Percentiles rank a stretch among this genome's conserved stretches.
These are phyloP conservation scores for Megalonaias nervosa DNA, from an alignment of 1,140 invertebrate species.

Conservation along the genomic window DNA sequence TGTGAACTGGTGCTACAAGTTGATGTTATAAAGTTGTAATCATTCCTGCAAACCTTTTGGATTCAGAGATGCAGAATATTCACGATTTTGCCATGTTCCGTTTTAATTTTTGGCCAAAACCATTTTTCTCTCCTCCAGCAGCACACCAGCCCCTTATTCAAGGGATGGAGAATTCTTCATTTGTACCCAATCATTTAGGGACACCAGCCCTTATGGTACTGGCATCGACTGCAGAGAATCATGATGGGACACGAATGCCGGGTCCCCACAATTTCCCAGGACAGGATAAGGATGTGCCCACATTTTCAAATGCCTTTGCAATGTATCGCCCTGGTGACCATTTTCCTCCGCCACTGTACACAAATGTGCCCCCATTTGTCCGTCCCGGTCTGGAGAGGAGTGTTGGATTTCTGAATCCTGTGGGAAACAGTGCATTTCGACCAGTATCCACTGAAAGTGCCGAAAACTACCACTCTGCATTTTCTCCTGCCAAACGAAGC, in stretches of 20 bases:
- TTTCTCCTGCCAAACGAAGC: conserved; percentile 62
- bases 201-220: conserved; percentile 87
- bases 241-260: conserved; percentile 74
- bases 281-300: conserved; percentile 54
- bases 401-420: conserved; percentile 55
- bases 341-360: conserved; percentile 62
- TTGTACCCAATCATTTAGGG: conserved; percentile 81
- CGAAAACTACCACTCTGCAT: conserved; percentile 65
- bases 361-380: conserved; percentile 59
- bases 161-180: conserved; percentile 79
- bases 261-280: conserved; percentile 52
- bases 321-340: conserved; percentile 64
- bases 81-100: conserved; percentile 66
- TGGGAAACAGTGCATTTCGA: conserved; percentile 61
- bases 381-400: conserved; percentile 47
- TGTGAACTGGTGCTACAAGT: no score
- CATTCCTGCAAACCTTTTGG: no score
- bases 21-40: no score
- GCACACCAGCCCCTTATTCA: conserved; percentile 48
- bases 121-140: conserved; percentile 62
- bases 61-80: conserved; percentile 31
- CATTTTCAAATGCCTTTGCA: conserved; percentile 55
- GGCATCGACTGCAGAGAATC: conserved; percentile 80
- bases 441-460: conserved; percentile 53
- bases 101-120: conserved; percentile 69